Conservation (phyloP, 2,797 vertebrate species). For the Amblyopsis hoosieri region DNA sequence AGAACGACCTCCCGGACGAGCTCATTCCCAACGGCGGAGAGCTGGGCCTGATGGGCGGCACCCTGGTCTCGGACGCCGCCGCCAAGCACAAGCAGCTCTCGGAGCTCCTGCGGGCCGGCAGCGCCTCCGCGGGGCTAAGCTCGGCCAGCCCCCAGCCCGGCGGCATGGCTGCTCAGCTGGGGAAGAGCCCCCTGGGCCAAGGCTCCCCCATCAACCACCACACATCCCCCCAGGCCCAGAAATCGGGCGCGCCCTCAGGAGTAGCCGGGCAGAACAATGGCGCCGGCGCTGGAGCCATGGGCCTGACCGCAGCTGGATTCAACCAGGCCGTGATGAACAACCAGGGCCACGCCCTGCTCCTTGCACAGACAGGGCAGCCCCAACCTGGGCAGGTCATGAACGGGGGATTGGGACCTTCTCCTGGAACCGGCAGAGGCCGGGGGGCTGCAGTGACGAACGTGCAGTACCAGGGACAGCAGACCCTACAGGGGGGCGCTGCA, state of each 20-base stretch:
- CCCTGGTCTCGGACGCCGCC: slow-evolving; percentile 89
- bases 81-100: slow-evolving; percentile 98
- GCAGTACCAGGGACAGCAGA: slow-evolving; percentile 83
- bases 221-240: slow-evolving; percentile 88
- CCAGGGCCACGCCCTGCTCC: slow-evolving; percentile 84
- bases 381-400: slow-evolving; percentile 92
- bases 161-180: slow-evolving; percentile 85
- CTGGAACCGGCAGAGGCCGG: slow-evolving; percentile 86
- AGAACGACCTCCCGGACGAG: slow-evolving; percentile 97
- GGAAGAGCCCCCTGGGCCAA: slow-evolving; percentile 90
- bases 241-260: slow-evolving; percentile 85
- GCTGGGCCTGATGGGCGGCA: slow-evolving; percentile 78
- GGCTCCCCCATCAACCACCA: slow-evolving; percentile 83
- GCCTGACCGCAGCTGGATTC: slow-evolving; percentile 87
- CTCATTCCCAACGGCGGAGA: slow-evolving; percentile 94
- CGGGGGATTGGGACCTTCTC: slow-evolving; percentile 86
- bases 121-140: slow-evolving; percentile 83
- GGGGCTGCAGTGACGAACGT: slow-evolving; percentile 83
- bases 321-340: slow-evolving; percentile 90
- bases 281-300: slow-evolving; percentile 80
- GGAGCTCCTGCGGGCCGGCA: slow-evolving; percentile 90
- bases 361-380: slow-evolving; percentile 84
- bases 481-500: slow-evolving; percentile 79
- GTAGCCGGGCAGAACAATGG: slow-evolving; percentile 79
- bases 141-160: slow-evolving; percentile 85